Evolutionary conservation across 2,888 invertebrate genomes (phyloP).

Genomic region (Stenurella melanura): DNA sequence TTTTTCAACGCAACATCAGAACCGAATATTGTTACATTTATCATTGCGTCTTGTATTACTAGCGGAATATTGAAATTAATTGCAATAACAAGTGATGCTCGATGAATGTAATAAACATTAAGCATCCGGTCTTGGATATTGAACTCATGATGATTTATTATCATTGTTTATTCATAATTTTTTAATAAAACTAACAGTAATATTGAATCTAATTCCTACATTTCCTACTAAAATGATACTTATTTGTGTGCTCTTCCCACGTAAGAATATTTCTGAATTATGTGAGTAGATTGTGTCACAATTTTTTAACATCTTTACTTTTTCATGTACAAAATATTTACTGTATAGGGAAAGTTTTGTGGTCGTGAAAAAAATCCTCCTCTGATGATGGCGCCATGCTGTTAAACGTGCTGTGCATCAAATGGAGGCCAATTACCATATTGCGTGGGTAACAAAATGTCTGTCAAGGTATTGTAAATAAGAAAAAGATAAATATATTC

Average conservation of each 20-base stretch:
- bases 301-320: not conserved
- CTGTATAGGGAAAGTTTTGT: too few species aligned
- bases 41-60: not conserved
- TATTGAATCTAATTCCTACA: slow-evolving; percentile 13
- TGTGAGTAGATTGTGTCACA: not conserved
- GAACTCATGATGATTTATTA: slow-evolving; percentile 30
- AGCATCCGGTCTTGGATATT: slow-evolving; percentile 35
- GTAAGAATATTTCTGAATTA: not conserved
- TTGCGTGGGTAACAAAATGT: too few species aligned
- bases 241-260: slow-evolving; percentile 11
- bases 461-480: too few species aligned
- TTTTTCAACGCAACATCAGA: too few species aligned
- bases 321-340: not conserved
- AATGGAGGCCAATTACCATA: not conserved
- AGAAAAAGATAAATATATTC: not conserved
- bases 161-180: slow-evolving; percentile 33
- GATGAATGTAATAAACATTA: slow-evolving; percentile 36
- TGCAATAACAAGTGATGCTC: slow-evolving; percentile 37
- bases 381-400: too few species aligned
- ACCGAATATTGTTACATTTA: not conserved
- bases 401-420: not conserved
- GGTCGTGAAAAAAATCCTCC: too few species aligned
- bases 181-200: slow-evolving; percentile 27
- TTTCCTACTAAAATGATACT: not conserved
- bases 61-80: slow-evolving; percentile 24